Conservation (phyloP, 2,888 invertebrate genomes). For the Matsumyia berberina region DNA sequence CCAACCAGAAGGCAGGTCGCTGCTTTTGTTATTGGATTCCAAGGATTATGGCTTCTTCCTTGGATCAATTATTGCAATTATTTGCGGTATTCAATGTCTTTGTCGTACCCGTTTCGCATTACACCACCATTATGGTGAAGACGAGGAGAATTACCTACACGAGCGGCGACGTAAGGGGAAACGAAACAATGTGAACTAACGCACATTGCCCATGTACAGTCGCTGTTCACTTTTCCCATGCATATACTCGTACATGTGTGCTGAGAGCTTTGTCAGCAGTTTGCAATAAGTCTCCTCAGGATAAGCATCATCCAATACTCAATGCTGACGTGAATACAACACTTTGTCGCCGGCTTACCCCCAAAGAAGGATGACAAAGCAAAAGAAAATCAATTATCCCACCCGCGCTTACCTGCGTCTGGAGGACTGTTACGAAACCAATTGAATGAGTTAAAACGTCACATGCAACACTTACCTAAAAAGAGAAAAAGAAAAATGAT, state of each 20-base stretch:
- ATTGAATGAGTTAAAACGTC: constrained; percentile 43
- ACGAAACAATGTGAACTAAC: not conserved
- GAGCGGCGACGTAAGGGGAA: not conserved
- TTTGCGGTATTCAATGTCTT: constrained; percentile 60
- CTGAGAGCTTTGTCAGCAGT: constrained; percentile 28
- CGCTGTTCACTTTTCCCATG: no score
- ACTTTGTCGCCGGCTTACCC: not conserved
- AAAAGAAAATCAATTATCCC: constrained; percentile 20
- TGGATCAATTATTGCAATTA: constrained; percentile 65
- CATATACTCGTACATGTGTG: not conserved
- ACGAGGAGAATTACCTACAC: not conserved
- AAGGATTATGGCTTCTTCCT: constrained; percentile 54
- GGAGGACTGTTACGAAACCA: constrained; percentile 15
- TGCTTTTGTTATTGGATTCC: constrained; percentile 39
- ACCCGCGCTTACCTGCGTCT: constrained; percentile 21
- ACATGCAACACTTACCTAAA: constrained; percentile 67
- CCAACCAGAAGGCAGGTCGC: not conserved
- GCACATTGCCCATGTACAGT: constrained; percentile 2
- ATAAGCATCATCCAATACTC: constrained; percentile 26
- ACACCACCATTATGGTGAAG: constrained; percentile 11
- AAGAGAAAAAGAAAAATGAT: constrained; percentile 37
- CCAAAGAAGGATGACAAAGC: not conserved
- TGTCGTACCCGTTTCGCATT: constrained; percentile 16
- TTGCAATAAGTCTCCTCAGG: not conserved
- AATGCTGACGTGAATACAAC: not conserved